These are phyloP conservation scores for Ailurus styani DNA, from an alignment of 2,113 vertebrate genomes.

Conservation along the genomic window DNA sequence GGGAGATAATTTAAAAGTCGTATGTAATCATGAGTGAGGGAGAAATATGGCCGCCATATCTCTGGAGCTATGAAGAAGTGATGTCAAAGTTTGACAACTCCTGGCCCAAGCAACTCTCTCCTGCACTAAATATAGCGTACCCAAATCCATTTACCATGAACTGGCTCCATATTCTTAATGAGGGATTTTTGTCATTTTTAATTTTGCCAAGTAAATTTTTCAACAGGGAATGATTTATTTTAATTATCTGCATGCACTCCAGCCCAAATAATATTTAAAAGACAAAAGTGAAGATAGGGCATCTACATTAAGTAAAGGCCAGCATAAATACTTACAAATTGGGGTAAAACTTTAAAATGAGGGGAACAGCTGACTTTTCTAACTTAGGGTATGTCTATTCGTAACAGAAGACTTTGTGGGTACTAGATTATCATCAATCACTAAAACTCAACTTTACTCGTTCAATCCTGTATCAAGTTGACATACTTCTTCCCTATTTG, in stretches of 20 bases:
- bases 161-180: neutral
- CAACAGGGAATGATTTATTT: neutral
- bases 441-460: neutral
- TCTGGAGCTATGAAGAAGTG: neutral
- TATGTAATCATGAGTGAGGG: neutral
- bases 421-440: neutral
- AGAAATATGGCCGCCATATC: neutral
- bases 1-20: neutral
- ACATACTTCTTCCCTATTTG: neutral
- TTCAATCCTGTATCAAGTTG: neutral
- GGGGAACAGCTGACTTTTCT: neutral
- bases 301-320: neutral
- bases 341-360: neutral
- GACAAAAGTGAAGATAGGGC: neutral
- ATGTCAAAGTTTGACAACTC: neutral
- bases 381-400: neutral
- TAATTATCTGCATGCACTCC: neutral
- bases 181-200: neutral
- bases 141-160: neutral
- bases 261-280: neutral
- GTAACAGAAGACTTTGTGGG: neutral
- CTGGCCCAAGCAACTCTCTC: neutral
- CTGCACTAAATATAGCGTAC: neutral
- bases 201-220: neutral
- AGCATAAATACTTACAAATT: neutral